These are phyloP conservation scores for Rutpela maculata DNA, from an alignment of 2,888 invertebrate species.

Conservation along the genomic window DNA sequence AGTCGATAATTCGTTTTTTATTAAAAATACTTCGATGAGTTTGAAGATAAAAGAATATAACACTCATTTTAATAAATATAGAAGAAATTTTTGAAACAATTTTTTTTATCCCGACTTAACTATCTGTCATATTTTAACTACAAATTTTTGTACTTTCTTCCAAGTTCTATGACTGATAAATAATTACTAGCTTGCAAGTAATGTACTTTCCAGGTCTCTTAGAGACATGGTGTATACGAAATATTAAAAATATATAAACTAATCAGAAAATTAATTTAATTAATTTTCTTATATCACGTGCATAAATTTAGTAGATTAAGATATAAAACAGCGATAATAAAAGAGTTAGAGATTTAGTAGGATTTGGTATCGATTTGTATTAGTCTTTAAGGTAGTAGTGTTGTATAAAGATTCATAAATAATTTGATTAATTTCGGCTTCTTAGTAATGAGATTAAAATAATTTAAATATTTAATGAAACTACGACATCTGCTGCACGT, in stretches of 20 bases:
- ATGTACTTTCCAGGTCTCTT: background rate
- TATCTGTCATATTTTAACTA: too few species aligned
- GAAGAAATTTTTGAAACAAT: too few species aligned
- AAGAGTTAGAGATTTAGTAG: background rate
- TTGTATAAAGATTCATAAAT: background rate
- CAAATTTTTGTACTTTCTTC: too few species aligned
- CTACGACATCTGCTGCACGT: background rate
- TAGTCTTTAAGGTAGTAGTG: background rate
- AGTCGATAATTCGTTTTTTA: too few species aligned
- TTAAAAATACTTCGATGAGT: too few species aligned
- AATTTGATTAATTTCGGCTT: background rate
- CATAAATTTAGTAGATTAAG: slow-evolving; percentile 10
- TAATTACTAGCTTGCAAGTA: too few species aligned
- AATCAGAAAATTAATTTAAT: background rate
- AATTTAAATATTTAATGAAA: background rate
- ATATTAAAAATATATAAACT: background rate
- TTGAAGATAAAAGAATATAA: too few species aligned
- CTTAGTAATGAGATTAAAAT: background rate
- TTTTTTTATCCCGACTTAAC: too few species aligned
- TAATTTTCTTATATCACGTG: background rate
- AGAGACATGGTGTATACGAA: background rate
- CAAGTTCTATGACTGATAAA: too few species aligned
- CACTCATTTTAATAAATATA: too few species aligned
- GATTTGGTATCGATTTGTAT: background rate
- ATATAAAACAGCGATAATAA: background rate